A percentile compares a stretch with the other conserved stretches of the same genome.
Conservation (phyloP, 1,140 invertebrate species). For the Colletes gigas region DNA sequence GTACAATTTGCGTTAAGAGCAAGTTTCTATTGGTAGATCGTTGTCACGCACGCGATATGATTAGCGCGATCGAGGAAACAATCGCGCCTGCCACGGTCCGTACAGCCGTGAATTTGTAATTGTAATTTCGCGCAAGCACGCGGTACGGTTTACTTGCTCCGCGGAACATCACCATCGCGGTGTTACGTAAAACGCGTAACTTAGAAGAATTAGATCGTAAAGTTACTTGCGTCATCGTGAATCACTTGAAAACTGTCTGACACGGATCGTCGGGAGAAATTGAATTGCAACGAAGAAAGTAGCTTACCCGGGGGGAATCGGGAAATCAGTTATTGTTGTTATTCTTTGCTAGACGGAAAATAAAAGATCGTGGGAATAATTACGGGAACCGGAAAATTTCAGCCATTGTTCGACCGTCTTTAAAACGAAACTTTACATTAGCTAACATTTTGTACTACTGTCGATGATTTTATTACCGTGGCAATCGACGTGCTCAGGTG, state of each 20-base stretch:
- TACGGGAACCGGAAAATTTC: too few species aligned
- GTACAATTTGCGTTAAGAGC: background rate
- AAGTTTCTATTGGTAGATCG: background rate
- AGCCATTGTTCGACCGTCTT: background rate
- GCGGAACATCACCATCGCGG: background rate
- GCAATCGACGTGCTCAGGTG: too few species aligned
- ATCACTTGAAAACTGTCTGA: background rate
- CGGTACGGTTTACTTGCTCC: background rate
- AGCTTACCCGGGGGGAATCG: background rate
- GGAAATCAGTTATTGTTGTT: background rate
- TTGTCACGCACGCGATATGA: background rate
- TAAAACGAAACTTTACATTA: too few species aligned
- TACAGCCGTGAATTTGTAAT: background rate
- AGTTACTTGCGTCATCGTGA: background rate
- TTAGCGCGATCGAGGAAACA: conserved; percentile 4
- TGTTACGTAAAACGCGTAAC: background rate
- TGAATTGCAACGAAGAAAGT: background rate
- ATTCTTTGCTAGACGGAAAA: too few species aligned
- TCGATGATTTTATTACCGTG: too few species aligned
- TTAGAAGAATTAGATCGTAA: conserved; percentile 1
- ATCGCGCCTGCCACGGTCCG: background rate
- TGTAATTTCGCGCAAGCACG: background rate
- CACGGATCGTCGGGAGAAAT: background rate
- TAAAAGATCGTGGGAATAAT: background rate
- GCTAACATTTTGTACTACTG: too few species aligned